Conservation (phyloP, 2,888 invertebrate genomes). For the Drosophila kambysellisi region DNA sequence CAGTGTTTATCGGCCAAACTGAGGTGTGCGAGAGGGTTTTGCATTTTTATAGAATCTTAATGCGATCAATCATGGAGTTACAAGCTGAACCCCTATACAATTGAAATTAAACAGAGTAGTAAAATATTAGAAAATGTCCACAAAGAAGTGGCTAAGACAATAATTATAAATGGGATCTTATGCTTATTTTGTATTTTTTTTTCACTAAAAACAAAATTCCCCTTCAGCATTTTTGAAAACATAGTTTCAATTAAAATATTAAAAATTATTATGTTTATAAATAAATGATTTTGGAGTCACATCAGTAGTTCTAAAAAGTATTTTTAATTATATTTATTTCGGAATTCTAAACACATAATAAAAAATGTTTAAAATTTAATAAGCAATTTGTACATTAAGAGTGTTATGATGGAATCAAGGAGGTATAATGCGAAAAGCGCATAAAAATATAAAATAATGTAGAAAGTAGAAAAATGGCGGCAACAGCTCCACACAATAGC, state of each 20-base stretch:
- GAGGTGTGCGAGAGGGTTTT: background rate
- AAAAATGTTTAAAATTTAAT: constrained; percentile 39
- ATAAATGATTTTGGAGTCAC: too few species aligned
- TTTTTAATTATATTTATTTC: too few species aligned
- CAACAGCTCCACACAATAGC: constrained; percentile 45
- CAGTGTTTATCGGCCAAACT: constrained; percentile 21
- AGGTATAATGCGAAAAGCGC: constrained; percentile 40
- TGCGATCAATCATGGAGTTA: constrained; percentile 28
- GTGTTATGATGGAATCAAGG: constrained; percentile 21
- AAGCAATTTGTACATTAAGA: constrained; percentile 41
- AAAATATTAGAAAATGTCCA: background rate
- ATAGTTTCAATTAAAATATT: background rate
- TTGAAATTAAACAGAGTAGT: background rate
- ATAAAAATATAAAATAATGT: constrained; percentile 19
- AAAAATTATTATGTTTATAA: too few species aligned
- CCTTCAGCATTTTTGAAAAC: background rate
- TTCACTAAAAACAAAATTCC: background rate
- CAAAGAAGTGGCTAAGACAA: background rate
- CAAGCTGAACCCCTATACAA: background rate
- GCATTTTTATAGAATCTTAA: background rate
- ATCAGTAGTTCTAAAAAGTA: too few species aligned
- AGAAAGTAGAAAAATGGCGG: constrained; percentile 14
- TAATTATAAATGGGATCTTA: background rate
- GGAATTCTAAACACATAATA: background rate
- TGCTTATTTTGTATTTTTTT: background rate